These are phyloP conservation scores for Dromaius novaehollandiae DNA, from an alignment of 2,113 vertebrate genomes.

Conservation along the genomic window DNA sequence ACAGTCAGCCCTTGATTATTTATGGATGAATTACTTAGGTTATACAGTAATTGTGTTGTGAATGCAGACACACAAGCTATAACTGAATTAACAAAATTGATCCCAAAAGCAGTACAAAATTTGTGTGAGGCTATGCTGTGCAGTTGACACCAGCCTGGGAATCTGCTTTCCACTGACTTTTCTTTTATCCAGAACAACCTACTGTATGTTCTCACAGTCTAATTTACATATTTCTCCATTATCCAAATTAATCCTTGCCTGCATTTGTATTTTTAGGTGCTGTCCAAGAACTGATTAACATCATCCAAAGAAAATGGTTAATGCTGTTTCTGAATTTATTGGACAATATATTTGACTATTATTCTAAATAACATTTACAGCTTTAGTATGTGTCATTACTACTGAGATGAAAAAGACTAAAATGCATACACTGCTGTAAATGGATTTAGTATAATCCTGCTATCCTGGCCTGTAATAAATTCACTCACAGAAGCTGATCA, in stretches of 20 bases:
- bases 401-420: constrained; percentile 3
- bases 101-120: not conserved
- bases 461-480: not conserved
- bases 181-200: not conserved
- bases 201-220: not conserved
- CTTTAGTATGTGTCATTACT: not conserved
- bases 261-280: not conserved
- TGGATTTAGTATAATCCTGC: constrained; percentile 6
- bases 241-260: not conserved
- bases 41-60: not conserved
- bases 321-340: not conserved
- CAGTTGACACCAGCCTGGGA: not conserved
- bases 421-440: constrained; percentile 10
- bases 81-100: not conserved
- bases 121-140: not conserved
- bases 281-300: not conserved
- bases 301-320: not conserved
- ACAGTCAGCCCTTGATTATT: not conserved
- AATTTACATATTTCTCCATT: not conserved
- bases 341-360: not conserved
- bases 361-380: not conserved
- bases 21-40: not conserved
- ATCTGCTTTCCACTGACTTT: not conserved
- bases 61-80: not conserved
- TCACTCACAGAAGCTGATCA: not conserved